Evolutionary conservation across 1,140 invertebrate species (phyloP), one percentile per base, ranked within the genome.

Genomic region (Helicoverpa armigera): DNA sequence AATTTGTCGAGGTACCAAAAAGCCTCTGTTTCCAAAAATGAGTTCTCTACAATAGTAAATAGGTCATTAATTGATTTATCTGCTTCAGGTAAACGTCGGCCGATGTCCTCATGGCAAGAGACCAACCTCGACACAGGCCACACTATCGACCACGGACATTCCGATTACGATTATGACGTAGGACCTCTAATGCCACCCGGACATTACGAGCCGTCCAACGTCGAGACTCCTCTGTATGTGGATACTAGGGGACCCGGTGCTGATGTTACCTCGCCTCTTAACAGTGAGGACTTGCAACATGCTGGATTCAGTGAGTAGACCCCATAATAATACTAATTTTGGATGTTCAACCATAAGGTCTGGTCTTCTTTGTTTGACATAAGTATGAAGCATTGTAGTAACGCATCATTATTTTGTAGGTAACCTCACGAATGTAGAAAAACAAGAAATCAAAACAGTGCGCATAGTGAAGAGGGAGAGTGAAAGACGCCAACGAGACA

Each of bases 401-500:
- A n/a, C 50, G 63, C 11, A 13, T 70, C 60, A 48, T 83, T 78
- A 60, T 83, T 83, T 93, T 94, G 4, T 87, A 97, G 97, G 96
- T 79, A 96, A 98, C 81, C 94, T 98, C 50, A 97, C 97, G 1
- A 97, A 96, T 91, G 97, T 98, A 54, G 98, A 98, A 87, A 97
- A 97, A 82, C 97, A 97, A 90, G 98, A 98, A 93, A 98, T 98
- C 31, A 98, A 98, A 95, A 99, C 98, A 1, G 98, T 99, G 29
- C 96, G 98, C 75, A 98, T 99, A 87, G 98, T 99, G 0, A 99
- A 99, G 95, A 95, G 98, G 31, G 98, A 98, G 89, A 98, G 98
- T 29, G 98, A 98, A 91, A 96, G 98, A 63, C 95, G 98, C 0
- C 97, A 98, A 88, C 95, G 97, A 73, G 97, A 98, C 88, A 95